Base-by-base conservation (phyloP, 2,113 vertebrate species). In the Microcebus jonahi region DNA sequence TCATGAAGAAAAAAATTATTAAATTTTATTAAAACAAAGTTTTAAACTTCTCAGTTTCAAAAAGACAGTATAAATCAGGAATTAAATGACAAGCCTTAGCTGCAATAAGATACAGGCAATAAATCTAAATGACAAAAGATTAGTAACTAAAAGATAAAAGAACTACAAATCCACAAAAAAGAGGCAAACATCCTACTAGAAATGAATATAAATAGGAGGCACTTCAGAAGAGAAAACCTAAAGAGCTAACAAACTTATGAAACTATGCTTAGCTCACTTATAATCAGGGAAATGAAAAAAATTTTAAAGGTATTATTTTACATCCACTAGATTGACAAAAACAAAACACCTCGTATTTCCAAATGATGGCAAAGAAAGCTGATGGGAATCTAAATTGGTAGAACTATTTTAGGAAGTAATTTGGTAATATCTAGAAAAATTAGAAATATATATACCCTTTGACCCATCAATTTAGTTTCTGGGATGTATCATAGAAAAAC, bases 351-450 rank as follows among this genome's bases (percentile, higher is more conserved):
- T 87, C 27, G 5, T 73, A 80, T 75, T 94, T 91, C 39, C 39
- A 94, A 82, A 34, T 82, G 14, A 68, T 65, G 27, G 15, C 45
- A 65, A 55, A 86, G 50, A 76, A 87, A 11, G 3, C 50, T 57
- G 25, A 90, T 82, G 39, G 25, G 53, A 63, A 82, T 83, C 29
- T 83, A 93, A 83, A 55, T 55, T 76, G 68, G 68, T 68, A 55
- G 59, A 87, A 29, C n/a, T 73, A 45, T 93, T 96, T 97, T 61
- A 90, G 39, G 93, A 77, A 34, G 23, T 36, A 87, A 45, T 81
- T 87, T 93, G 36, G 45, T 17, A 89, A 13, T 65, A 57, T 55
- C 7, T 39, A 34, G 89, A 50, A 89, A 95, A 96, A 90, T 14
- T 48, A 65, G 75, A 81, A 50, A 84, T 48, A 34, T 20, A 2